phyloP scores from a whole-genome alignment of 2,797 vertebrate species.

The Lemur catta region DNA sequence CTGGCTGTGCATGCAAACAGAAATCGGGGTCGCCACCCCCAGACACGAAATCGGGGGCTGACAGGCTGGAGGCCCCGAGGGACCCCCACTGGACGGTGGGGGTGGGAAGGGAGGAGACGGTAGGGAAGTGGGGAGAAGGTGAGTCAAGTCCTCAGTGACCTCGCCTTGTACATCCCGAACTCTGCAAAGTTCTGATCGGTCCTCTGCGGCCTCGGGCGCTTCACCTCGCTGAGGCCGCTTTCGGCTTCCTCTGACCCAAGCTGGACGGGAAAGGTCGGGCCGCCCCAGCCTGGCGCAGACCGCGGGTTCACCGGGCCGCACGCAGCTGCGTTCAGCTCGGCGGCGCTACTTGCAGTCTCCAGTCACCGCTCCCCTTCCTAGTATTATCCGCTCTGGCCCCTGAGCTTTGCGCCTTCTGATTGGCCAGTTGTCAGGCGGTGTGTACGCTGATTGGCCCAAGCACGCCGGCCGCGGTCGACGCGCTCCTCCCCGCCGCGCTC shows the following conservation, averaged over 20 bases:
- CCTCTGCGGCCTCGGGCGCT: background rate
- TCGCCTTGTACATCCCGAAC: conserved; percentile 15
- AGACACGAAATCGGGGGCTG: conserved; percentile 21
- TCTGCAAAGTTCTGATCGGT: background rate
- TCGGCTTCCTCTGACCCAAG: background rate
- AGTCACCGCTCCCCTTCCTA: conserved; percentile 7
- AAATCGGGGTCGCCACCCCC: conserved; percentile 46
- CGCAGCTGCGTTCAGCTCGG: background rate
- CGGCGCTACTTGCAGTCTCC: background rate
- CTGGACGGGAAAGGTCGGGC: background rate
- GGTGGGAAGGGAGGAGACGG: background rate
- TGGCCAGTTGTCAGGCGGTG: conserved; percentile 72
- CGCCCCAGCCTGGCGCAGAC: background rate
- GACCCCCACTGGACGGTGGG: background rate
- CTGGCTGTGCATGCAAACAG: conserved; percentile 27
- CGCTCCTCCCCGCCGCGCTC: background rate
- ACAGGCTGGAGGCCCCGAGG: conserved; percentile 8
- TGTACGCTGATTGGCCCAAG: conserved; percentile 75
- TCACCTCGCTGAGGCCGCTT: conserved; percentile 8
- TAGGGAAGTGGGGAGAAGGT: background rate
- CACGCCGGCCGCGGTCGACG: rapidly evolving
- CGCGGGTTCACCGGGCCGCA: background rate
- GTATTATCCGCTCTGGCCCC: conserved; percentile 70
- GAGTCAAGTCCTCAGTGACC: conserved; percentile 51
- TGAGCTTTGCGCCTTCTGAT: conserved; percentile 66